These are phyloP conservation scores for Miltochrista miniata DNA, from an alignment of 2,888 invertebrate species.

Conservation along the genomic window DNA sequence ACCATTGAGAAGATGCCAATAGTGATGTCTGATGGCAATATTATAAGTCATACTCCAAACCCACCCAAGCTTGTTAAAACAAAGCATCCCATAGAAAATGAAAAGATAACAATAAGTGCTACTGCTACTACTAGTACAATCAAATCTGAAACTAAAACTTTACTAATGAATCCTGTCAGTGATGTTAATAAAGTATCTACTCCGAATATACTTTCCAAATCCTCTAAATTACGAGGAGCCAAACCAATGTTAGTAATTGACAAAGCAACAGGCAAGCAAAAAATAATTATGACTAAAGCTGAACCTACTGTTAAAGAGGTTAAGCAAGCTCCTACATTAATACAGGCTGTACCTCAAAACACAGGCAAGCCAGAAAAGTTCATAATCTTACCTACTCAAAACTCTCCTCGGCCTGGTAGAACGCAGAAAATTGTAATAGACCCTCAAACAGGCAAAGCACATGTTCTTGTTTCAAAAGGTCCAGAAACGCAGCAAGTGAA, in stretches of 20 bases:
- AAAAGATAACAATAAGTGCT: conserved; percentile 51
- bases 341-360: conserved; percentile 56
- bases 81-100: conserved; percentile 57
- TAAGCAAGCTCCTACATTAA: conserved; percentile 51
- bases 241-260: conserved; percentile 78
- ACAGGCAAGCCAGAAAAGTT: conserved; percentile 69
- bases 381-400: conserved; percentile 69
- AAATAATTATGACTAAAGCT: conserved; percentile 73
- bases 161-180: conserved; percentile 63
- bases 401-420: conserved; percentile 61
- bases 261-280: conserved; percentile 75
- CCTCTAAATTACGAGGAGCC: conserved; percentile 70
- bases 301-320: conserved; percentile 66
- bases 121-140: conserved; percentile 42
- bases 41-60: conserved; percentile 57
- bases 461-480: conserved; percentile 66
- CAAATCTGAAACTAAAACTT: conserved; percentile 69
- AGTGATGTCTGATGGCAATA: conserved; percentile 78
- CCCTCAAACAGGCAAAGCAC: conserved; percentile 76
- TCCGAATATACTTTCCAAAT: conserved; percentile 80
- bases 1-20: conserved; percentile 88
- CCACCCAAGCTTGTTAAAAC: conserved; percentile 63
- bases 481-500: conserved; percentile 48
- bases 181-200: conserved; percentile 66
- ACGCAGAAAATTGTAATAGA: conserved; percentile 78